A percentile compares a stretch with the other conserved stretches of the same genome.
Conservation (phyloP, 2,888 invertebrate species). For the Lasius platythorax region DNA sequence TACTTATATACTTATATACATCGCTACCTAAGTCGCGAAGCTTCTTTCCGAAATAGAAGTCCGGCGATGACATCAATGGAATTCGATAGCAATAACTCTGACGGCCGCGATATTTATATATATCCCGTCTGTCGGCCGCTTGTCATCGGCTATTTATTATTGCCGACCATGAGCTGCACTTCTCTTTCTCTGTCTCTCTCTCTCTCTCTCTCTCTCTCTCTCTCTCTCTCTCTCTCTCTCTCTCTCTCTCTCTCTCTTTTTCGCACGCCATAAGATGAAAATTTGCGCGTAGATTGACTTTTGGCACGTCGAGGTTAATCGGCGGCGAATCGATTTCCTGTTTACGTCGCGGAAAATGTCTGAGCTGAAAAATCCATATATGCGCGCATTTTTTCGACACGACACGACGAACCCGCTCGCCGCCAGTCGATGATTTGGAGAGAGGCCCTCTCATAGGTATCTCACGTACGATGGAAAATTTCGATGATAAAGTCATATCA, state of each 20-base stretch:
- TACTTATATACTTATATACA: neutral
- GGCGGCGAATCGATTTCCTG: neutral
- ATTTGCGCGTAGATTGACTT: conserved; percentile 31
- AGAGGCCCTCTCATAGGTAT: conserved; percentile 6
- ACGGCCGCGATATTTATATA: conserved; percentile 44
- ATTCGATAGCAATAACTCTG: conserved; percentile 46
- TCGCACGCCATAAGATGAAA: neutral
- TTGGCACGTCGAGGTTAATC: conserved; percentile 30
- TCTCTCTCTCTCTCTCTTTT: too few relatives aligned
- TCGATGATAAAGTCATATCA: conserved; percentile 72
- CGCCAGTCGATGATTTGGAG: neutral
- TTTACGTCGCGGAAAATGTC: conserved; percentile 1
- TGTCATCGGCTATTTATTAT: conserved; percentile 48
- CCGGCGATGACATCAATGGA: conserved; percentile 52
- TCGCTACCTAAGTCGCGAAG: neutral
- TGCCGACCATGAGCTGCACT: neutral
- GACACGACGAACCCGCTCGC: neutral
- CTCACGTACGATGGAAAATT: conserved; percentile 75
- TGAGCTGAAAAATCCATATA: neutral
- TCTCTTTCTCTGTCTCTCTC: neutral
- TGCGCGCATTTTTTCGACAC: conserved; percentile 1
- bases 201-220: neutral
- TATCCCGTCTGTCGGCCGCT: neutral
- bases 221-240: neutral
- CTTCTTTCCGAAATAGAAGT: conserved; percentile 40